Evolutionary conservation across 2,888 invertebrate genomes (phyloP), one percentile per base, ranked within the genome.

Genomic region (Andrena praecox): DNA sequence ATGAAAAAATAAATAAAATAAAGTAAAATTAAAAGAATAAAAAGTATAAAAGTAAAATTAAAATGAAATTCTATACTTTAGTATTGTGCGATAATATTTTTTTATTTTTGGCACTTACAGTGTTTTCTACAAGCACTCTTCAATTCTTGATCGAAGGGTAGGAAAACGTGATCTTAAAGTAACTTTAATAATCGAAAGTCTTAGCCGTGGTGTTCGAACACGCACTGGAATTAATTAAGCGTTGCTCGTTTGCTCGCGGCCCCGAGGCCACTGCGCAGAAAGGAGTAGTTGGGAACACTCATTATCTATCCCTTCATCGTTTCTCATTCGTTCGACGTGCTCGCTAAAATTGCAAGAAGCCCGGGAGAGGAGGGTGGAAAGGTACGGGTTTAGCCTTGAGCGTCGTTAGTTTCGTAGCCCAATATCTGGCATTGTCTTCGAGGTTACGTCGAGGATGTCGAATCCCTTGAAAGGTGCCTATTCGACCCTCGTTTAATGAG

Each of bases 351-450:
- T 63, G 50, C 78, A 64, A 64, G 80, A 67, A 68, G 60, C 31
- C 66, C 20, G 56, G 16, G 56, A 29, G 42, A n/a, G 42, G 12
- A 0, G 33, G 60, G 6, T 27, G 33, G 16, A 29, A 42, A 24
- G 29, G 50, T 50, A 29, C 2, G 27, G 20, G 20, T 31, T n/a
- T 35, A 60, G n/a, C 42, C n/a, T 31, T 72, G 50, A 50, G 63
- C 48, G 35, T 64, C 72, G 72, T 68, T 78, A 73, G 50, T 48
- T 68, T 72, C 62, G 20, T 20, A 35, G 56, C 35, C 72, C 63
- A 72, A 80, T 68, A 72, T 78, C 72, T 60, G 67, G 70, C 74
- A 79, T 79, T 81, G 74, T 74, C 60, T 66, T 66, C n/a, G 27
- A 16, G 63, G 72, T 33, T 69, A 42, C 42, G 35, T 60, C 56